Conservation (phyloP, 2,888 invertebrate species). For the Phorcus lineatus region DNA sequence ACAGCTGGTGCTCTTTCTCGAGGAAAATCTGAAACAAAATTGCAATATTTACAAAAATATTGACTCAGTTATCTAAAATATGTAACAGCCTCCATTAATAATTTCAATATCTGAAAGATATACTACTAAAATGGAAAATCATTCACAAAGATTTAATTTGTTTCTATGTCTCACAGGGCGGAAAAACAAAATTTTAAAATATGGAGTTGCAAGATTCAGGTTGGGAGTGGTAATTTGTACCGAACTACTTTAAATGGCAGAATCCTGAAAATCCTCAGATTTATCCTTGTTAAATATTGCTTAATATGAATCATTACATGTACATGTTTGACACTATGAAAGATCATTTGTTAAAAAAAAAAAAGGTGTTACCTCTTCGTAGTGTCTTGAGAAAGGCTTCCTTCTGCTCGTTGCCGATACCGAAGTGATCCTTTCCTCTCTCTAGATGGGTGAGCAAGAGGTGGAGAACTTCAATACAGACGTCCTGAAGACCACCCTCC, state of each 20-base stretch:
- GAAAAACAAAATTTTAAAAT: too few relatives aligned
- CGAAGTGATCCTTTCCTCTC: slow-evolving; percentile 75
- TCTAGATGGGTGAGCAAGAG: slow-evolving; percentile 82
- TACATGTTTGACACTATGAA: background rate
- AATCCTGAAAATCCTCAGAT: too few relatives aligned
- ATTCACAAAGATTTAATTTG: too few relatives aligned
- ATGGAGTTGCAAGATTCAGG: too few relatives aligned
- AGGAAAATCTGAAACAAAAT: slow-evolving; percentile 83
- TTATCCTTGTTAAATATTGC: background rate
- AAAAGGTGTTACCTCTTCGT: slow-evolving; percentile 78
- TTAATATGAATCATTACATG: too few relatives aligned
- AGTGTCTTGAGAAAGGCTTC: slow-evolving; percentile 88
- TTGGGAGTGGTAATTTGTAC: too few relatives aligned
- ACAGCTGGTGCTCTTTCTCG: slow-evolving; percentile 91
- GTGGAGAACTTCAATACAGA: slow-evolving; percentile 91
- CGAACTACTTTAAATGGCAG: too few relatives aligned
- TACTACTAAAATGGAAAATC: too few relatives aligned
- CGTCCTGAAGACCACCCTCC: slow-evolving; percentile 87
- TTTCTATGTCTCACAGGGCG: too few relatives aligned
- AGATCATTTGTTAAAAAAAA: background rate
- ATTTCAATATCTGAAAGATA: too few relatives aligned
- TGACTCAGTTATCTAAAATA: too few relatives aligned
- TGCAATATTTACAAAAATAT: background rate
- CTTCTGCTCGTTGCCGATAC: slow-evolving; percentile 84
- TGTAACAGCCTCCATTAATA: too few relatives aligned